These are phyloP conservation scores for Dasysyrphus albostriatus DNA, from an alignment of 2,888 invertebrate genomes.

Conservation along the genomic window DNA sequence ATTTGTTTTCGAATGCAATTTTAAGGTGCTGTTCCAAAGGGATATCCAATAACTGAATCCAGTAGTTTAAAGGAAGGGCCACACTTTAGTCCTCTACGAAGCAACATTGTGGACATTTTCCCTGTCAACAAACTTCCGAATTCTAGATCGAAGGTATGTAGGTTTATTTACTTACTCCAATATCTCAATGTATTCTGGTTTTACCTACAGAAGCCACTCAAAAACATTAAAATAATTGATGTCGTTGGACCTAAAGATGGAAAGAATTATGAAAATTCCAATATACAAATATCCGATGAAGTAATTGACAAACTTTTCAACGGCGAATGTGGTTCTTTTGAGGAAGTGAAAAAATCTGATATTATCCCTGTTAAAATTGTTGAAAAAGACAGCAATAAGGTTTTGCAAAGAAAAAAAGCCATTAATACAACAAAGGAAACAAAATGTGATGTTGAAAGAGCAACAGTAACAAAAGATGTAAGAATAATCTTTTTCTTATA, in stretches of 20 bases:
- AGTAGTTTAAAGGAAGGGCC: constrained; percentile 77
- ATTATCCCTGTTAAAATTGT: background rate
- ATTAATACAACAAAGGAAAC: constrained; percentile 13
- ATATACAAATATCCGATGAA: constrained; percentile 82
- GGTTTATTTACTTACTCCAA: background rate
- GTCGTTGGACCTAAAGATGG: constrained; percentile 79
- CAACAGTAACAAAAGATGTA: constrained; percentile 35
- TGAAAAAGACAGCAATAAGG: constrained; percentile 41
- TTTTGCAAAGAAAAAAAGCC: constrained; percentile 8
- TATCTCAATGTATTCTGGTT: background rate
- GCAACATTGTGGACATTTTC: constrained; percentile 79
- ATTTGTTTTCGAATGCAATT: background rate
- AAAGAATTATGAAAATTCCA: constrained; percentile 78
- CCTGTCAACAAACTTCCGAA: constrained; percentile 81
- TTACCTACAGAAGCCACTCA: constrained; percentile 77
- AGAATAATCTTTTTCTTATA: background rate
- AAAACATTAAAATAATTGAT: constrained; percentile 80
- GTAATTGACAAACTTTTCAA: constrained; percentile 83
- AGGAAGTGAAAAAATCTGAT: constrained; percentile 79
- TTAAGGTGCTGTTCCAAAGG: constrained; percentile 63
- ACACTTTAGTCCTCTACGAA: constrained; percentile 78
- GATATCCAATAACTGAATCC: constrained; percentile 35
- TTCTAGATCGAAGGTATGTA: constrained; percentile 80
- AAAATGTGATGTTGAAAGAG: constrained; percentile 33
- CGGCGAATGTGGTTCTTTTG: constrained; percentile 81